Conservation (phyloP, 2,113 vertebrate species). For the Sapayoa aenigma region DNA sequence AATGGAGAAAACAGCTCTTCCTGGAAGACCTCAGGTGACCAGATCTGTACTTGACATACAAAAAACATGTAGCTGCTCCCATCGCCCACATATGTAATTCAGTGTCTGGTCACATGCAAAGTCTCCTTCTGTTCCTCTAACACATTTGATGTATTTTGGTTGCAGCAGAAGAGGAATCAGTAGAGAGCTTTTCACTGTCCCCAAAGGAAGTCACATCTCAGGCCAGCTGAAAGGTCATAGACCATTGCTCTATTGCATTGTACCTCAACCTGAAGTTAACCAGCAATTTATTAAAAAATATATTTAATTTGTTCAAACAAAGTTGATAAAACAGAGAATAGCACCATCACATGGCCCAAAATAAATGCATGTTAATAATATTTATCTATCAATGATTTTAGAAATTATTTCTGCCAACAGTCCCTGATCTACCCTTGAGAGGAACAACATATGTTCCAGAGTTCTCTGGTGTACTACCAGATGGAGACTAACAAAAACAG, state of each 20-base stretch:
- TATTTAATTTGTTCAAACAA: not conserved
- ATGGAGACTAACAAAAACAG: not conserved
- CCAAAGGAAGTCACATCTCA: not conserved
- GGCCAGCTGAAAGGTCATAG: not conserved
- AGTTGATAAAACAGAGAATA: not conserved
- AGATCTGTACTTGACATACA: not conserved
- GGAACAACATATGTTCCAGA: not conserved
- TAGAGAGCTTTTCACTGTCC: not conserved
- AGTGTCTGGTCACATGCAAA: not conserved
- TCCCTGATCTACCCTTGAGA: not conserved
- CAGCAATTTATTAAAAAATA: not conserved
- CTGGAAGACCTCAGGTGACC: not conserved
- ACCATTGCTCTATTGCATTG: not conserved
- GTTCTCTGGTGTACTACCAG: not conserved
- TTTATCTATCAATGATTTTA: not conserved
- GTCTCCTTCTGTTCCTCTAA: not conserved
- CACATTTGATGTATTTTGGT: not conserved
- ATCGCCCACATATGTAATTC: not conserved
- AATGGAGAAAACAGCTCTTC: not conserved
- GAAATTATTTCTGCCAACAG: not conserved
- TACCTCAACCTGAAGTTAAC: not conserved
- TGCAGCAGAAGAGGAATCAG: not conserved
- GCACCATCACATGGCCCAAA: not conserved
- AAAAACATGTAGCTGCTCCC: not conserved
- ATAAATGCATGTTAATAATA: not conserved